Base-by-base conservation (phyloP, 2,888 invertebrate species). In the Platycheirus rosarum region DNA sequence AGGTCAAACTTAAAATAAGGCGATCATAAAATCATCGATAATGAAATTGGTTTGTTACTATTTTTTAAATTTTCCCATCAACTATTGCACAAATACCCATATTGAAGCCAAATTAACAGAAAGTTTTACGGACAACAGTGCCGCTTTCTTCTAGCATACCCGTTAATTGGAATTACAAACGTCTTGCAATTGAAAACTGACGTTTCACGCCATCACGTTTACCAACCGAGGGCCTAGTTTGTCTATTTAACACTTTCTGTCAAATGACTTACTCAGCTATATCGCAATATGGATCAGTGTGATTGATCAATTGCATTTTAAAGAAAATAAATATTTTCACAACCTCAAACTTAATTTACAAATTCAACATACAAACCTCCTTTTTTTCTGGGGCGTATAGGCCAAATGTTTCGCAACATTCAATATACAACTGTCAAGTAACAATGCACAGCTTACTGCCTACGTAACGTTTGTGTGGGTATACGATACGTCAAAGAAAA, bases 361-460 rank as follows among this genome's bases (percentile, higher is more conserved):
- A n/a, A n/a, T n/a, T n/a, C n/a, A n/a, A n/a, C n/a, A n/a, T n/a
- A n/a, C n/a, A n/a, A n/a, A n/a, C n/a, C n/a, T n/a, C n/a, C n/a
- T n/a, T n/a, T n/a, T n/a, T n/a, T 40, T 32, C 26, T 20, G 9
- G 13, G 57, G 57, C 57, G 57, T 55, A 13, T 26, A 40, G 57
- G 37, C 26, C 40, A 40, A 14, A 23, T 40, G 2, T 55, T 20
- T 40, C 9, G 18, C 35, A 55, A 55, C 9, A 18, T 20, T 55
- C 55, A 55, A 23, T 57, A 37, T 13, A 13, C 37, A 13, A 14
- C 14, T 1, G 26, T 16, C 20, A 9, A 4, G 7, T 5, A 0
- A 14, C n/a, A 55, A 35, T 55, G 0, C 20, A 40, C 14, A 40
- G 23, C 55, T 40, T 14, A 57, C 26, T 57, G 14, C 40, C 23